A percentile compares a stretch with the other conserved stretches of the same genome.
These are phyloP conservation scores for Drosophila melanica DNA, from an alignment of 1,140 invertebrate species.

Conservation along the genomic window DNA sequence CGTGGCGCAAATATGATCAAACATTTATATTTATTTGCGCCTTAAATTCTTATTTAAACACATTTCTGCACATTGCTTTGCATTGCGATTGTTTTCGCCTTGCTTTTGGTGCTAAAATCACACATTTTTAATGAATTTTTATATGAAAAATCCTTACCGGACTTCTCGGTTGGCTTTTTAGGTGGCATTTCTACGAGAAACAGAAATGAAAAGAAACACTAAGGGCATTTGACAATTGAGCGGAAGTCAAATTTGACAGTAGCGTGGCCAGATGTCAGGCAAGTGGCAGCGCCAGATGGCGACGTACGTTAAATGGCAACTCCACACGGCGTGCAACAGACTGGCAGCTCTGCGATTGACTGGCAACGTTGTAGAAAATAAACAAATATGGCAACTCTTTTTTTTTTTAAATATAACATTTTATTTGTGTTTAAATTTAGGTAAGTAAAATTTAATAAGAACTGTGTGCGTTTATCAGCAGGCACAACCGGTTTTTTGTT, in stretches of 20 bases:
- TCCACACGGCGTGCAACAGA: background rate
- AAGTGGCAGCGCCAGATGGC: constrained; percentile 19
- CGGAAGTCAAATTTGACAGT: constrained; percentile 72
- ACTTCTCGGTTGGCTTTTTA: constrained; percentile 87
- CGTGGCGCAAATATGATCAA: constrained; percentile 56
- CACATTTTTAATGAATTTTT: constrained; percentile 60
- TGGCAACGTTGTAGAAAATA: constrained; percentile 2
- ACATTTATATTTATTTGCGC: constrained; percentile 36
- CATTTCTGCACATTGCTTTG: constrained; percentile 16
- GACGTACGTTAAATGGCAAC: constrained; percentile 6
- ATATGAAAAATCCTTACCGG: constrained; percentile 85
- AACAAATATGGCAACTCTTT: constrained; percentile 9
- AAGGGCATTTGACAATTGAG: constrained; percentile 74
- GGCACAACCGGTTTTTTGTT: constrained; percentile 59
- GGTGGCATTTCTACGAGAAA: constrained; percentile 87
- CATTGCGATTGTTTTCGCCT: constrained; percentile 35
- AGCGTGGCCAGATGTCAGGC: constrained; percentile 43
- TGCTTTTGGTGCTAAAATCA: constrained; percentile 44
- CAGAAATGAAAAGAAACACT: constrained; percentile 83
- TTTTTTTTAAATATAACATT: background rate
- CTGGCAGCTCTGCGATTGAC: background rate
- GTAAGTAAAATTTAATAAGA: background rate
- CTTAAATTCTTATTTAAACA: constrained; percentile 35
- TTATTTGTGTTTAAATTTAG: background rate
- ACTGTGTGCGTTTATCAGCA: constrained; percentile 32